Percentiles rank a stretch among this genome's conserved stretches.
Conservation (phyloP, 1,140 invertebrate species). For the Copidosoma floridanum region DNA sequence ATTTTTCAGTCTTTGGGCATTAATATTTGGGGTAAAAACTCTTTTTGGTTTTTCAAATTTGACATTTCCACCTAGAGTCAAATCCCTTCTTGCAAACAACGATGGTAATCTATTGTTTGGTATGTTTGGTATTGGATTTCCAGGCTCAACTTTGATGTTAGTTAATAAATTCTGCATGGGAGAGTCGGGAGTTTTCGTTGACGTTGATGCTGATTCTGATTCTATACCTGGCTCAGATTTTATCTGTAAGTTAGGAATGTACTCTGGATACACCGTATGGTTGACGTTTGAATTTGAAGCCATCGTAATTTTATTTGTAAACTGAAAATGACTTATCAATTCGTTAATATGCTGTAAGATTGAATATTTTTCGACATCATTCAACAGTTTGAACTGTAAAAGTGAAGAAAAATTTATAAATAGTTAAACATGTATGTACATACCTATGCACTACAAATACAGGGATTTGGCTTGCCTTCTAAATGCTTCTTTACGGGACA, state of each 20-base stretch:
- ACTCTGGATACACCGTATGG: constrained; percentile 6
- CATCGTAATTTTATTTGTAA: constrained; percentile 9
- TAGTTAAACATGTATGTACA: too few relatives aligned
- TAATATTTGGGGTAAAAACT: constrained; percentile 49
- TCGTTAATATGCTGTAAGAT: too few relatives aligned
- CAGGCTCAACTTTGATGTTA: constrained; percentile 41
- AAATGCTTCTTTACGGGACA: too few relatives aligned
- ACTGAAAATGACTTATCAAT: too few relatives aligned
- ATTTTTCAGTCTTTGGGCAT: constrained; percentile 49
- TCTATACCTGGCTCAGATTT: constrained; percentile 8
- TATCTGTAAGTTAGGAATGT: constrained; percentile 16
- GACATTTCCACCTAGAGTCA: constrained; percentile 47
- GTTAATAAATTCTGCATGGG: constrained; percentile 18
- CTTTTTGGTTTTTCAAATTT: constrained; percentile 48
- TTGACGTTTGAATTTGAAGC: constrained; percentile 12
- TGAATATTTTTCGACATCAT: too few relatives aligned
- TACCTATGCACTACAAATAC: too few relatives aligned
- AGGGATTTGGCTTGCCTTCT: too few relatives aligned
- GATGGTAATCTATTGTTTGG: constrained; percentile 42
- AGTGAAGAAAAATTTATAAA: too few relatives aligned
- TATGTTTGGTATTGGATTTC: constrained; percentile 17
- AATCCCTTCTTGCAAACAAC: constrained; percentile 46
- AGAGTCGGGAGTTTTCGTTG: not conserved
- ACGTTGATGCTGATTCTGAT: not conserved
- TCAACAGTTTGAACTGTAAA: too few relatives aligned